Evolutionary conservation across 2,888 invertebrate genomes (phyloP), one percentile per base, ranked within the genome.

Genomic region (Ophion ventricosus): DNA sequence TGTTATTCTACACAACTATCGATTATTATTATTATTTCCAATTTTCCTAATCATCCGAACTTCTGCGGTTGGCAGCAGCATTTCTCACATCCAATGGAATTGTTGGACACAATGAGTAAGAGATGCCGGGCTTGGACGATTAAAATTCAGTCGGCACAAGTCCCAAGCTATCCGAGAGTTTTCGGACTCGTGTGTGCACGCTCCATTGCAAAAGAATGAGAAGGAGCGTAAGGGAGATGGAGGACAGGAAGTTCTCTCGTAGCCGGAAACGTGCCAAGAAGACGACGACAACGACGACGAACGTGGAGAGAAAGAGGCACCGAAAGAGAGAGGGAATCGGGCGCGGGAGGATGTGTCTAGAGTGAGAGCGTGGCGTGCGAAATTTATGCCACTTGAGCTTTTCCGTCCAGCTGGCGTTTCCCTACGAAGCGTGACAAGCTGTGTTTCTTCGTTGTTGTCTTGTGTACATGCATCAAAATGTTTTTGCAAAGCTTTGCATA

Each of bases 111-210:
- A 35, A n/a, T n/a, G 63, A 35, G 35, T 2, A 2, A n/a, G 29
- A 2, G 11, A 63, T 35, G 11, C 17, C 3, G 63, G 3, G 5
- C 35, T 29, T 49, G 63, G 63, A 73, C 85, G 87, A 89, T 89
- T 87, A 86, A 88, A 89, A 89, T 89, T 89, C 88, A 88, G 75
- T 82, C 80, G 85, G 82, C 85, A 84, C 81, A 84, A 78, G 84
- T 63, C 67, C 29, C 75, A 40, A 40, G 49, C 57, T 40, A 64
- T 80, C 57, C 29, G 59, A 29, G 80, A 67, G 59, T 80, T 80
- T 67, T 80, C 29, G 66, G 73, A 74, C 26, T 67, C 43, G 40
- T 43, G 43, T 63, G 74, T 29, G 59, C 23, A 57, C 17, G 14
- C 20, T 14, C 23, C 29, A 17, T 54, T 43, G 64, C 10, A 26